A percentile compares a stretch with the other conserved stretches of the same genome.
Conservation (phyloP, 1,140 invertebrate species). For the Drosophila teissieri region DNA sequence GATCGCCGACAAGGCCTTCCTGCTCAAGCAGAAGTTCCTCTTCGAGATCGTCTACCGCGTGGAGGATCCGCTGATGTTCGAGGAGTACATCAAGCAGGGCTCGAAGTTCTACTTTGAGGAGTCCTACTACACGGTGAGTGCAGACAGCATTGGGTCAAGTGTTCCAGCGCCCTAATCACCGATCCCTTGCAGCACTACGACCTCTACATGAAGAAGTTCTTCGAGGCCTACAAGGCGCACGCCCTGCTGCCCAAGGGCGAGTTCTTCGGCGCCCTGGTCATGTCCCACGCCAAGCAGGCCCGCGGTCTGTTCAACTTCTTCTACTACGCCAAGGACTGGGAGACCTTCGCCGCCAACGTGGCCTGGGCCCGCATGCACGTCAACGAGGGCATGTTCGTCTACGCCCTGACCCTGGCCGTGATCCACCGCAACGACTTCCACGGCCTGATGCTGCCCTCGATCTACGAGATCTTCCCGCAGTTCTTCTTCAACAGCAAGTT, state of each 20-base stretch:
- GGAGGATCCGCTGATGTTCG: conserved; percentile 65
- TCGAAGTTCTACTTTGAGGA: conserved; percentile 46
- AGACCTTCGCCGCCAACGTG: conserved; percentile 8
- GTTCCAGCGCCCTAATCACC: background rate
- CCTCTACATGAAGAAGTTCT: conserved; percentile 69
- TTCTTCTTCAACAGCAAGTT: conserved; percentile 20
- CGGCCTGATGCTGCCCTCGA: conserved; percentile 8
- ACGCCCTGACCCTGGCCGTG: conserved; percentile 6
- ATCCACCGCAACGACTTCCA: conserved; percentile 13
- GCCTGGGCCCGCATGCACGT: conserved; percentile 15
- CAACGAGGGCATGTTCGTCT: conserved; percentile 15
- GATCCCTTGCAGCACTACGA: conserved; percentile 46
- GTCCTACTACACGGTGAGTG: conserved; percentile 59
- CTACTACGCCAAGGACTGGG: conserved; percentile 15
- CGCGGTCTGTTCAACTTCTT: conserved; percentile 15
- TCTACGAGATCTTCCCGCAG: conserved; percentile 16
- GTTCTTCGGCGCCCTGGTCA: conserved; percentile 12
- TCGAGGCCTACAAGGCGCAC: conserved; percentile 58
- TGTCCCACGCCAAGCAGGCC: conserved; percentile 12
- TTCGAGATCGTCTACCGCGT: conserved; percentile 65
- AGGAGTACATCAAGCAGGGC: conserved; percentile 58
- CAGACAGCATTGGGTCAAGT: too few species aligned
- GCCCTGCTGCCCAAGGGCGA: conserved; percentile 8
- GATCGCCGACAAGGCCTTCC: conserved; percentile 59
- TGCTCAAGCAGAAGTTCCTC: conserved; percentile 63